Evolutionary conservation across 2,113 vertebrate species (phyloP), one percentile per base, ranked within the genome.

Genomic region (Syngnathus scovelli): DNA sequence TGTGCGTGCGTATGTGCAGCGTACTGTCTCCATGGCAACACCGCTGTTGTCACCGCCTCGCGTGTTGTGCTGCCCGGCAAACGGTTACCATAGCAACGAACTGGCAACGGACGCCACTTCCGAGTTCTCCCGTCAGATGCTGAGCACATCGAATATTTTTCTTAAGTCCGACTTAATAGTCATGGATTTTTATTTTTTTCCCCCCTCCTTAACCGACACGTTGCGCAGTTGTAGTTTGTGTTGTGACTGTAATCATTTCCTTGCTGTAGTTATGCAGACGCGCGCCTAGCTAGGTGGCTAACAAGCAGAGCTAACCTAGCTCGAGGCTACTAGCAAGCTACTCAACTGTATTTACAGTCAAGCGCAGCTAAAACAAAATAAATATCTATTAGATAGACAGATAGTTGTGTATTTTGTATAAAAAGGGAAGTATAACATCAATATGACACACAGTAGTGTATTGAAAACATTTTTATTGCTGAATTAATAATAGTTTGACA

Each of bases 51-150:
- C 87, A 86, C 91, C 91, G 91, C 84, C 69, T 90, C 91, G 92
- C 90, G 90, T 94, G 92, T 94, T 94, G 89, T 90, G 92, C 89
- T 63, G 88, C 92, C 78, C 85, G 84, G 92, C 91, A 93, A 93
- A 92, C 60, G 61, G 88, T 90, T 90, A 75, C 91, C 79, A 41
- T 83, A 82, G 90, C 27, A 86, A 92, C 91, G 60, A 13, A 54
- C 68, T 78, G 36, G 74, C 77, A 77, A 60, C 81, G 77, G 80
- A 80, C 74, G 78, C 85, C 82, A 82, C 86, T 89, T 88, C 87
- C 87, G 85, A 82, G 68, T 87, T 86, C 71, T 69, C 19, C 64
- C 67, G 71, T 23, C 52, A 69, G 13, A 33, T 33, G 27, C 62
- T 6, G 71, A 73, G 46, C 60, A 36, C 18, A 55, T 19, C 9